Evolutionary conservation across 2,797 vertebrate genomes (phyloP).

Genomic region (Chrosomus eos): DNA sequence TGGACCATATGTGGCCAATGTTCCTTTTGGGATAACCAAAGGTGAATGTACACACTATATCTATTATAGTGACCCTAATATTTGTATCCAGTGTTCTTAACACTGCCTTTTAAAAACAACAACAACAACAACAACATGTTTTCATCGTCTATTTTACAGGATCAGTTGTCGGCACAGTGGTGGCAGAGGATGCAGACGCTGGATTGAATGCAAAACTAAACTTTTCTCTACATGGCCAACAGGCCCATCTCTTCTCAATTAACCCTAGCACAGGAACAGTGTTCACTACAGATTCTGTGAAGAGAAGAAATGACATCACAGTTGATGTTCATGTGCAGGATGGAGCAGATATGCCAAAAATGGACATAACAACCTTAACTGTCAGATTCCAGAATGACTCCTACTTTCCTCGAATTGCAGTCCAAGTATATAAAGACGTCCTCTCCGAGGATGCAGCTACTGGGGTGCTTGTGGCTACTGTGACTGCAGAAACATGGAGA

Average conservation of each 20-base stretch:
- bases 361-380: slow-evolving; percentile 75
- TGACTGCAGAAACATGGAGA: slow-evolving; percentile 68
- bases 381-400: slow-evolving; percentile 73
- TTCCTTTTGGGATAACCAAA: slow-evolving; percentile 68
- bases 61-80: neutral
- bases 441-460: slow-evolving; percentile 72
- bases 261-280: slow-evolving; percentile 71
- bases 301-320: slow-evolving; percentile 65
- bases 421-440: slow-evolving; percentile 63
- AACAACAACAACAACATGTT: neutral
- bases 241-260: slow-evolving; percentile 72
- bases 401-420: slow-evolving; percentile 73
- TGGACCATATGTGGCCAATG: slow-evolving; percentile 78
- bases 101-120: neutral
- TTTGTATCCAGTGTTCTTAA: neutral
- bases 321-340: slow-evolving; percentile 75
- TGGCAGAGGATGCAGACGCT: slow-evolving; percentile 74
- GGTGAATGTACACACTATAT: slow-evolving; percentile 62
- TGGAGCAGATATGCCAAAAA: slow-evolving; percentile 70
- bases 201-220: slow-evolving; percentile 76
- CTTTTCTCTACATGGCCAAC: slow-evolving; percentile 75
- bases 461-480: slow-evolving; percentile 69
- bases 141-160: slow-evolving; percentile 65
- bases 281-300: slow-evolving; percentile 59
- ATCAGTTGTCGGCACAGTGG: slow-evolving; percentile 74